phyloP scores from a whole-genome alignment of 2,113 vertebrate species.

The Leptobrachium leishanense region DNA sequence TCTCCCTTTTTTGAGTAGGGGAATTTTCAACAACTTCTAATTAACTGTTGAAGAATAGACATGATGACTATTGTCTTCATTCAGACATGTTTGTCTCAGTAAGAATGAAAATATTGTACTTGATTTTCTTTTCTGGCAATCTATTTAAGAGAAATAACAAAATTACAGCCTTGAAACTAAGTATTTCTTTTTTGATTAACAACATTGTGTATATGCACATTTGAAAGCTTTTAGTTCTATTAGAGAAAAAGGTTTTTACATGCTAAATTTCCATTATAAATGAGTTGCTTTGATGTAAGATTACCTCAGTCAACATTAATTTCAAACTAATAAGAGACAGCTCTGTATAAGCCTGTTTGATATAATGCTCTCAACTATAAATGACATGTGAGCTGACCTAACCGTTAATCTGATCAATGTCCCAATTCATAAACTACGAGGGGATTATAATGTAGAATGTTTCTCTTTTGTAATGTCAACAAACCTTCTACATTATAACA shows the following conservation, averaged over 20 bases:
- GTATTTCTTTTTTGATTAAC: conserved; percentile 35
- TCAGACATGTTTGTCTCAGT: background rate
- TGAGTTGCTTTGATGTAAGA: conserved; percentile 35
- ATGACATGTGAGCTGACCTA: background rate
- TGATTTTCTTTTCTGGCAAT: background rate
- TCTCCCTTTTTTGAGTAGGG: too few relatives aligned
- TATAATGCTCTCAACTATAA: conserved; percentile 9
- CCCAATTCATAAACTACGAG: conserved; percentile 10
- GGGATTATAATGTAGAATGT: background rate
- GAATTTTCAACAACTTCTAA: background rate
- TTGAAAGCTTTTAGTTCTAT: conserved; percentile 44
- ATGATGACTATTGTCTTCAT: background rate
- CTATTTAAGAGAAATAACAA: conserved; percentile 4
- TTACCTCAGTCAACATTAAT: conserved; percentile 45
- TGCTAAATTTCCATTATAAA: conserved; percentile 41
- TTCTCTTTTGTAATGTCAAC: too few relatives aligned
- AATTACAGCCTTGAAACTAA: conserved; percentile 9
- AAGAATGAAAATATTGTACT: background rate
- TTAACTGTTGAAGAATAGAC: background rate
- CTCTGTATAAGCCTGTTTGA: conserved; percentile 6
- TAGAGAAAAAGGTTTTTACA: conserved; percentile 41
- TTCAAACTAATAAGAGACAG: conserved; percentile 31
- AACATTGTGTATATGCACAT: conserved; percentile 27
- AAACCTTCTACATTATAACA: too few relatives aligned
- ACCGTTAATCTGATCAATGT: conserved; percentile 7